Base-by-base conservation (phyloP, 2,888 invertebrate genomes). In the Apomyelois bistriatella region DNA sequence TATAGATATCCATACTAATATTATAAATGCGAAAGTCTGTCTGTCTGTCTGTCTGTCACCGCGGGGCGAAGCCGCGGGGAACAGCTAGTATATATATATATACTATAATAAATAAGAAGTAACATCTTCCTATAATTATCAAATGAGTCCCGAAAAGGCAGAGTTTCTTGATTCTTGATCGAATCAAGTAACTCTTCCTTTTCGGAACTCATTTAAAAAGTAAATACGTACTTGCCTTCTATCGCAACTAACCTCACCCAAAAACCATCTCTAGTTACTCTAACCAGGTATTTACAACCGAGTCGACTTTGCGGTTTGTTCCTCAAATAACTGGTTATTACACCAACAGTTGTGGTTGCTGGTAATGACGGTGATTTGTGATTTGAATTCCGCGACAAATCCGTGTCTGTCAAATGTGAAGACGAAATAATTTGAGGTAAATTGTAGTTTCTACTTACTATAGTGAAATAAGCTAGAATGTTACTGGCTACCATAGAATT, bases 361-460 rank as follows among this genome's bases (percentile, higher is more conserved):
- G 42, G 12, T 43, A 43, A 43, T 43, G n/a, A 28, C 28, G 28
- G 47, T 35, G 3, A 47, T 47, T 47, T 35, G 47, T 35, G 3
- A 47, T 47, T 47, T 35, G 35, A 12, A 43, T 38, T 38, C 42
- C 13, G 42, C 75, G 79, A 77, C 78, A 67, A 8, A 22, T 6
- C 32, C 32, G 6, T 38, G 30, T 10, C 38, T 22, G 13, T 5
- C 13, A n/a, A 12, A 40, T 38, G 48, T 57, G 57, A 30, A 54
- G 50, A 54, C 48, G 49, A 38, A 40, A 40, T 40, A 13, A 40
- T 40, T 16, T 2, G 38, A 38, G 40, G 10, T 7, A 40, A 38
- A 38, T 38, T 13, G 13, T 3, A 13, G 13, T 38, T 22, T 22
- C 22, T 3, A 22, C 2, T 22, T 5, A 22, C 22, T n/a, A n/a